Conservation (phyloP, 2,113 vertebrate genomes). For the Sebastes schlegelii region DNA sequence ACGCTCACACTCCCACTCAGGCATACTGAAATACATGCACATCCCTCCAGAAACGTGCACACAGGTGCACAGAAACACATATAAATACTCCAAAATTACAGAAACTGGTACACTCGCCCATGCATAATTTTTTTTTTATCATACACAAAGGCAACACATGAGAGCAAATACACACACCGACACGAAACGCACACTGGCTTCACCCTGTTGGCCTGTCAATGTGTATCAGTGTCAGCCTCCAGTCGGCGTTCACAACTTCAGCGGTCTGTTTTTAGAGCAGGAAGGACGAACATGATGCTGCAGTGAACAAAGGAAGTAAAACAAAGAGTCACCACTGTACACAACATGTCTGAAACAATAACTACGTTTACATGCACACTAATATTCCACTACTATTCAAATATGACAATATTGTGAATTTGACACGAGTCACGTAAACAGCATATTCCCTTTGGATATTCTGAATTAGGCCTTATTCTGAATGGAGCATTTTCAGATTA, state of each 20-base stretch:
- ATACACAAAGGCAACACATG: neutral
- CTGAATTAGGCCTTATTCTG: too few species aligned
- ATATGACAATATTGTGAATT: too few species aligned
- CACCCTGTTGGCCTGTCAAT: slow-evolving; percentile 54
- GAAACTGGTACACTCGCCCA: neutral
- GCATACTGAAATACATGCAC: neutral
- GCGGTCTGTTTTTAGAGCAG: slow-evolving; percentile 61
- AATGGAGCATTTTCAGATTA: too few species aligned
- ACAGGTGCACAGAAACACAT: neutral
- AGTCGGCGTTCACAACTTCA: slow-evolving; percentile 46
- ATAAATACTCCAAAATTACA: neutral
- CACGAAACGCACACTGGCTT: slow-evolving; percentile 36
- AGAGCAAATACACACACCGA: neutral
- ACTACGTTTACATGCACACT: too few species aligned
- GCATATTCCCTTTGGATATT: too few species aligned
- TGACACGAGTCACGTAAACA: too few species aligned
- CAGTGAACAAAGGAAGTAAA: slow-evolving; percentile 20
- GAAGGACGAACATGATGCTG: slow-evolving; percentile 20
- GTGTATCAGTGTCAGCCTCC: slow-evolving; percentile 69
- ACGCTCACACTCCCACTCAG: slow-evolving; percentile 4
- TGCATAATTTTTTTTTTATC: neutral
- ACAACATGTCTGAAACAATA: neutral
- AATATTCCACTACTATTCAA: too few species aligned
- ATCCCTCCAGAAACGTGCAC: neutral
- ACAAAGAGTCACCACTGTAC: neutral